These are phyloP conservation scores for Rhabdophis nuchalis DNA, from an alignment of 2,797 vertebrate species.

Conservation along the genomic window DNA sequence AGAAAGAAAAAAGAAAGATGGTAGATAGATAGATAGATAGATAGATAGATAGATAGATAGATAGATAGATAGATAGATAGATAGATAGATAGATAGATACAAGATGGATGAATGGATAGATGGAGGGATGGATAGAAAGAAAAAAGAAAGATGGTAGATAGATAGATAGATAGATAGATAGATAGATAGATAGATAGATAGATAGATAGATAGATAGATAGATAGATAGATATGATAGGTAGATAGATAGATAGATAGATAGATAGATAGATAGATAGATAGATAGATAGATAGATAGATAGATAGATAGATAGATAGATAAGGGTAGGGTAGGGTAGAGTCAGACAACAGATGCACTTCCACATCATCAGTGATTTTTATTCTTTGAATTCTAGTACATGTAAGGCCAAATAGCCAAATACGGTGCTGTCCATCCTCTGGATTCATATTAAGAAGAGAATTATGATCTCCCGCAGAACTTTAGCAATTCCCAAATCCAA, in stretches of 20 bases:
- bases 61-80: background rate
- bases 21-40: background rate
- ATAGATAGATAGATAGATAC: background rate
- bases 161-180: background rate
- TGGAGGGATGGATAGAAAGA: too few relatives aligned
- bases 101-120: background rate
- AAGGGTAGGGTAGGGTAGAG: too few relatives aligned
- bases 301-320: too few relatives aligned
- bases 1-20: too few relatives aligned
- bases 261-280: background rate
- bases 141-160: background rate
- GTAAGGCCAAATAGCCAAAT: background rate
- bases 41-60: background rate
- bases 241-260: background rate
- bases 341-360: background rate
- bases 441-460: constrained; percentile 9
- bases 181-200: too few relatives aligned
- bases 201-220: too few relatives aligned
- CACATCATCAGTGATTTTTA: background rate
- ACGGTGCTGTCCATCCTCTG: background rate
- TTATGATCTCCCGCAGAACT: background rate
- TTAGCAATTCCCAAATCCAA: background rate
- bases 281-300: background rate
- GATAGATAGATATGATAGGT: background rate
- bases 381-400: background rate